Evolutionary conservation across 1,140 invertebrate species (phyloP), one percentile per base, ranked within the genome.

Genomic region (Anoplophora glabripennis): DNA sequence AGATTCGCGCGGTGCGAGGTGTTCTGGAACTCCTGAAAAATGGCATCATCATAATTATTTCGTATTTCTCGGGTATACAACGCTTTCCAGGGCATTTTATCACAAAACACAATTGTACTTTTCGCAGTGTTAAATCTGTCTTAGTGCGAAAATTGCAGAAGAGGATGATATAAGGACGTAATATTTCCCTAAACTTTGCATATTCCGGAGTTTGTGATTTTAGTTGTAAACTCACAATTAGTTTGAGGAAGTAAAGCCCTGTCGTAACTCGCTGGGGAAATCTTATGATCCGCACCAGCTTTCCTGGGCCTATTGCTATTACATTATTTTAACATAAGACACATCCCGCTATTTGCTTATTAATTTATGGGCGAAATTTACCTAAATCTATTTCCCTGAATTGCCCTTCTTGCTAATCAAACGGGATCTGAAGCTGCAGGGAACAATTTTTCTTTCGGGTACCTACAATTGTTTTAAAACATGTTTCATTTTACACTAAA

Each of bases 161-260:
- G 10, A 21, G 37, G 53, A 62, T 62, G 61, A 47, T 63, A 57
- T 63, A 64, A 59, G 52, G 57, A 41, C 37, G 49, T 47, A 59
- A 54, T 64, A 55, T 64, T 64, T 64, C 61, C 44, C 40, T 18
- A 18, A 60, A 64, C 57, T 59, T 64, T 60, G 52, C 57, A 59
- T 64, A 59, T 64, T 64, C 61, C 41, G 57, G 57, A 64, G 61
- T 64, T 57, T 53, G 57, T 59, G 61, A 64, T 56, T 64, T 59
- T 59, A 63, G 64, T 59, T 63, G 59, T 61, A 54, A 59, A 63
- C 61, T 65, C 59, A 44, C 53, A 49, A 61, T 61, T 61, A 65
- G 61, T 65, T 65, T 57, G 54, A 59, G 52, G 60, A 65, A 65
- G 60, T 52, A 44, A 53, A 54, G 57, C 42, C 56, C 57, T 63